phyloP scores from a whole-genome alignment of 2,113 vertebrate genomes.

The Pollachius pollachius region DNA sequence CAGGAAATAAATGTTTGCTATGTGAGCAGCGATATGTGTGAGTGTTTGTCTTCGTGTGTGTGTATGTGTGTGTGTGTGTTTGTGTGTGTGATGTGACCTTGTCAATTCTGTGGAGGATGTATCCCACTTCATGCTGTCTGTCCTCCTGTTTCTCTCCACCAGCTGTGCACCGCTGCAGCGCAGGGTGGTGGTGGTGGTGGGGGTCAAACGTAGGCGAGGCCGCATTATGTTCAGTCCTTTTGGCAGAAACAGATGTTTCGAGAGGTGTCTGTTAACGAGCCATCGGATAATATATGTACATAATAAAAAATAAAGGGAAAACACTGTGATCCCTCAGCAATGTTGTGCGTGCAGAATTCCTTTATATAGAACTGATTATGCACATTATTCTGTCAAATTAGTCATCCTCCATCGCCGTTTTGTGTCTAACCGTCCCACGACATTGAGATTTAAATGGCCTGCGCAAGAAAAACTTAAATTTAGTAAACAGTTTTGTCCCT shows the following conservation, averaged over 20 bases:
- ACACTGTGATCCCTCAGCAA: constrained; percentile 34
- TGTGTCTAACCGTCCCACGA: constrained; percentile 48
- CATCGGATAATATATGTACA: constrained; percentile 47
- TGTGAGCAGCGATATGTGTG: constrained; percentile 7
- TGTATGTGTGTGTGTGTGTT: too few relatives aligned
- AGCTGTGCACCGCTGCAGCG: not conserved
- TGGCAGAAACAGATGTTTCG: constrained; percentile 51
- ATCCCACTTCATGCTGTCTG: not conserved
- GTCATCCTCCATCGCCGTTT: constrained; percentile 40
- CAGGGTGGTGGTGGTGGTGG: not conserved
- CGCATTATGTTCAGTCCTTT: constrained; percentile 42
- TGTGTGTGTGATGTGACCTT: not conserved
- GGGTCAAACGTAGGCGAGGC: constrained; percentile 46
- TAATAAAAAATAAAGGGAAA: constrained; percentile 34
- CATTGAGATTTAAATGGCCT: constrained; percentile 57
- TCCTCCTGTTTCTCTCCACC: constrained; percentile 9
- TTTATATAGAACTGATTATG: constrained; percentile 51
- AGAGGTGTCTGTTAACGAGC: constrained; percentile 48
- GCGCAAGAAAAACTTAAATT: constrained; percentile 35
- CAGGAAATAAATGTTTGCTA: constrained; percentile 21
- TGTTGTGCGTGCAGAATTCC: constrained; percentile 24
- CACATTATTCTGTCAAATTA: constrained; percentile 57
- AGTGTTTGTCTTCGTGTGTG: too few relatives aligned
- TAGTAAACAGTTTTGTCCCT: constrained; percentile 31
- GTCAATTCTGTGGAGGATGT: not conserved